phyloP scores from a whole-genome alignment of 2,113 vertebrate species.

The Corapipo altera region DNA sequence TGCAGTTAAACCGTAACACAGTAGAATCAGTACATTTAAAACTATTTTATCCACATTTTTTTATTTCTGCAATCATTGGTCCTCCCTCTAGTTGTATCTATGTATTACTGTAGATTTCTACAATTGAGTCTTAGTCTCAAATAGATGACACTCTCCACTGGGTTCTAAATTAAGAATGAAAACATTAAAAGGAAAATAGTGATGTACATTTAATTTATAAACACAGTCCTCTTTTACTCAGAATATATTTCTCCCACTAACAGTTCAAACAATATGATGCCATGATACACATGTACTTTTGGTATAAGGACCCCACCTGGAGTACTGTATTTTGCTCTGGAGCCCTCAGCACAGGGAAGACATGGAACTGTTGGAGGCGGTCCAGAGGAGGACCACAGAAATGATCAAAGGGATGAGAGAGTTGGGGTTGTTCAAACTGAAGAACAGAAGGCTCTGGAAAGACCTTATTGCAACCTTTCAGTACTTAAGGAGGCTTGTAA shows the following conservation, averaged over 20 bases:
- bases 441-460: background rate
- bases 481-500: background rate
- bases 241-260: background rate
- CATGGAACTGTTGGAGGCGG: fast-evolving
- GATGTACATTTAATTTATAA: background rate
- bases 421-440: background rate
- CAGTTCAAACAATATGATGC: background rate
- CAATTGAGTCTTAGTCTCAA: background rate
- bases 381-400: background rate
- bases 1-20: background rate
- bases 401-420: background rate
- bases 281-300: background rate
- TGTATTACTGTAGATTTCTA: background rate
- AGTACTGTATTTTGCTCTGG: background rate
- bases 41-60: background rate
- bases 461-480: background rate
- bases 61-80: background rate
- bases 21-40: background rate
- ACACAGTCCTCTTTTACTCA: background rate
- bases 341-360: background rate
- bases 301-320: background rate
- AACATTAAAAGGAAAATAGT: background rate
- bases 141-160: background rate
- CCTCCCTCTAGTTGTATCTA: background rate
- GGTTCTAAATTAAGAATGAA: background rate